These are phyloP conservation scores for Streptopelia turtur DNA, from an alignment of 2,797 vertebrate genomes.

Conservation along the genomic window DNA sequence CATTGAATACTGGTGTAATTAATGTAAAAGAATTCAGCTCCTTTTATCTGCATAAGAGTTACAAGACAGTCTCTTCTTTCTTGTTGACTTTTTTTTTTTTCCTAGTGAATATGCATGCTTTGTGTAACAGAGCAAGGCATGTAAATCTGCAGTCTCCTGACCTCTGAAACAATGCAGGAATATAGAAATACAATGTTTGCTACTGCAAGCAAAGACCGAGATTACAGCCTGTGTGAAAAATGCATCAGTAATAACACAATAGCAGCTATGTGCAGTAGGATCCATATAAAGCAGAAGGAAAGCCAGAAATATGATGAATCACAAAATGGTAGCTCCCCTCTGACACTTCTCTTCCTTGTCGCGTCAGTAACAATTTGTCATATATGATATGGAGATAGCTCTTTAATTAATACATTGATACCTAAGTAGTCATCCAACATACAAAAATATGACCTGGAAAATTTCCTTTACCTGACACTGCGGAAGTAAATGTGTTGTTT, in stretches of 20 bases:
- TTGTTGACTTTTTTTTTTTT: not conserved
- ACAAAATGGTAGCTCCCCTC: not conserved
- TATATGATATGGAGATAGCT: not conserved
- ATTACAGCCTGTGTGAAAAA: constrained; percentile 5
- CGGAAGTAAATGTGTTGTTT: not conserved
- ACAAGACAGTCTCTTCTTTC: not conserved
- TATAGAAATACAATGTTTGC: not conserved
- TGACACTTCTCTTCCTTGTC: not conserved
- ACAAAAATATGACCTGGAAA: not conserved
- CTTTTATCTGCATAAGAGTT: constrained; percentile 50
- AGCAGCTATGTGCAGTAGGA: not conserved
- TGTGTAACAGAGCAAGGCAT: not conserved
- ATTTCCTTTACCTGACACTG: not conserved
- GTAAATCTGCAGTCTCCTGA: not conserved
- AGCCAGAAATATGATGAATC: not conserved
- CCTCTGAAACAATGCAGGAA: not conserved
- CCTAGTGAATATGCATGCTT: not conserved
- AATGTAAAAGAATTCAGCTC: constrained; percentile 56
- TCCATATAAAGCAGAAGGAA: not conserved
- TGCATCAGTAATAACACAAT: not conserved
- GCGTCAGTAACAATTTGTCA: not conserved
- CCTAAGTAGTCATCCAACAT: not conserved
- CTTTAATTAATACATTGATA: not conserved
- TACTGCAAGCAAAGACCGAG: not conserved
- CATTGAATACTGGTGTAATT: constrained; percentile 64